Base-by-base conservation (phyloP, 2,888 invertebrate genomes). In the Leucania comma region DNA sequence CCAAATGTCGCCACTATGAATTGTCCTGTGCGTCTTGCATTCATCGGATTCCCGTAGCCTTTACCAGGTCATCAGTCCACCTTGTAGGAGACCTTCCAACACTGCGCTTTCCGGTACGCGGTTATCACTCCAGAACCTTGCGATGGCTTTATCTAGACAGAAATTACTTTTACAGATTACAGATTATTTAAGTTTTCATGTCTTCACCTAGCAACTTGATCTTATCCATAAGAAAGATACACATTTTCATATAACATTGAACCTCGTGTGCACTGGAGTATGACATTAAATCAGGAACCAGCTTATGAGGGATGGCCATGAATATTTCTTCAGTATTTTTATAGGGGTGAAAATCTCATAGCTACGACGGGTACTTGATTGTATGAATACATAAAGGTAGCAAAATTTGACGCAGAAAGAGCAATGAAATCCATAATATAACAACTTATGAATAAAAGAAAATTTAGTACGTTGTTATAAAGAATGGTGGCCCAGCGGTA, bases 241-340 rank as follows among this genome's bases (percentile, higher is more conserved):
- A 60, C 17, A 48, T 38, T 38, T 48, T 17, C 22, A 35, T 51
- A 20, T 35, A 35, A 48, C 26, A 58, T 58, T 48, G 29, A 74
- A 24, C 38, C 35, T 38, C 26, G 46, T 64, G 66, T 48, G 51
- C 72, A 53, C 51, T 72, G 72, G 58, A 65, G 58, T 58, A 24
- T 65, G 42, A 38, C 58, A 72, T 64, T 72, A 38, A 63, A 65
- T 72, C 66, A 58, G 46, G 66, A 35, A 53, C 35, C 53, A 65
- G 51, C 35, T 22, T 58, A 58, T 29, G 57, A 57, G 6, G 20
- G 57, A 12, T 24, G 35, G 29, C 26, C 26, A 17, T 64, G 74
- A 74, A 64, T 57, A 73, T 51, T 63, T 46, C 35, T 58, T 51
- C 26, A 12, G 26, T 51, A 57, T 72, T 63, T 60, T 73, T 46